phyloP scores from a whole-genome alignment of 2,797 vertebrate species.

The Ispidina picta region DNA sequence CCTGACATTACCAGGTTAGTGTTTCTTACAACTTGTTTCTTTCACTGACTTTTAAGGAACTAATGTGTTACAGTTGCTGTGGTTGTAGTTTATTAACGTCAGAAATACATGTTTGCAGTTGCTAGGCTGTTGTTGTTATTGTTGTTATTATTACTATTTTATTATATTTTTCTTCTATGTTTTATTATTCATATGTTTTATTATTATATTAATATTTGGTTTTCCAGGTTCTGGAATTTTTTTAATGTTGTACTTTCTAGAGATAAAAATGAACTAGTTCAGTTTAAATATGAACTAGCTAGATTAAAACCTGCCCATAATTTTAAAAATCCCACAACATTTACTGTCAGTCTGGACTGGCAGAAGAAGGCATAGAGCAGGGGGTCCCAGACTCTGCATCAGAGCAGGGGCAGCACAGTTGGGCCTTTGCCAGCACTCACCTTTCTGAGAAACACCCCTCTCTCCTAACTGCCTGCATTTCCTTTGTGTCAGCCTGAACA shows the following conservation, averaged over 20 bases:
- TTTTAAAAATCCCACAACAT: background rate
- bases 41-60: conserved; percentile 33
- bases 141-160: conserved; percentile 4
- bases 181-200: background rate
- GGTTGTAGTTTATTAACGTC: conserved; percentile 36
- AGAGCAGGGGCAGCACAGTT: fast-evolving
- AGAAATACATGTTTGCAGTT: conserved; percentile 47
- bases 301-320: background rate
- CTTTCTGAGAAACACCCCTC: background rate
- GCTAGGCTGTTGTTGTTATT: background rate
- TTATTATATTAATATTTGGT: background rate
- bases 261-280: background rate
- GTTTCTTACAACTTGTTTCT: conserved; percentile 35
- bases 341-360: background rate
- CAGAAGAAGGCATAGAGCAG: background rate
- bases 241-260: background rate
- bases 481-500: background rate
- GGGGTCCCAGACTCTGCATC: background rate
- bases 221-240: background rate
- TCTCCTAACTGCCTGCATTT: background rate
- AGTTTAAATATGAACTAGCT: background rate
- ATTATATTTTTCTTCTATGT: background rate
- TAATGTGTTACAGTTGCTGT: conserved; percentile 30
- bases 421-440: background rate
- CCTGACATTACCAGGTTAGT: conserved; percentile 7